phyloP scores from a whole-genome alignment of 2,113 vertebrate species.

The Pseudorasbora parva region DNA sequence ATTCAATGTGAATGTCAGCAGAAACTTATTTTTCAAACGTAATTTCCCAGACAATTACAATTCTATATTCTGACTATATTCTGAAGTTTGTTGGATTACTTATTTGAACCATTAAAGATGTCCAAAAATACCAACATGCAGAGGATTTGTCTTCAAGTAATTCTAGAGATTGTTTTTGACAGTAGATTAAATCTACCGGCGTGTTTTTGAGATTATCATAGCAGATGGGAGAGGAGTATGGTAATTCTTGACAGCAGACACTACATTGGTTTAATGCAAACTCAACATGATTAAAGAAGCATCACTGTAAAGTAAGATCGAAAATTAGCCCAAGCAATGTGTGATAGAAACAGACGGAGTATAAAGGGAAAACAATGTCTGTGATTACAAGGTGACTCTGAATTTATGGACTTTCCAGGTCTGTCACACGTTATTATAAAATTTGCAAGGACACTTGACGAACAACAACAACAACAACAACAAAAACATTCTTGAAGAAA shows the following conservation, averaged over 20 bases:
- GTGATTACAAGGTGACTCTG: conserved; percentile 7
- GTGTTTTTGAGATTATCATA: conserved; percentile 18
- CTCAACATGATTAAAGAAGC: conserved; percentile 27
- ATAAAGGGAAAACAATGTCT: neutral
- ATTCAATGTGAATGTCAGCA: neutral
- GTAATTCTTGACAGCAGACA: neutral
- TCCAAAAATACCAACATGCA: neutral
- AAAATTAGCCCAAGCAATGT: neutral
- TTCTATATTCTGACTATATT: too few relatives aligned
- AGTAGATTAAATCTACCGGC: neutral
- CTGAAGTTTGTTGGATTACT: neutral
- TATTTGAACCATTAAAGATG: neutral
- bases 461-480: too few relatives aligned
- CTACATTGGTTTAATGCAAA: neutral
- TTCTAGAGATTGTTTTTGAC: neutral
- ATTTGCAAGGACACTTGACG: neutral
- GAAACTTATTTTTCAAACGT: neutral
- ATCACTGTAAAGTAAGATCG: neutral
- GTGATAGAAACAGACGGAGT: neutral
- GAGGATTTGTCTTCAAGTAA: neutral
- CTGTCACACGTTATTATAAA: neutral
- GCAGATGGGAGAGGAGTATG: neutral
- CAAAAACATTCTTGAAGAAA: too few relatives aligned
- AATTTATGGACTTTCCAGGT: neutral
- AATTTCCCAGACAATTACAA: neutral